A percentile compares a stretch with the other conserved stretches of the same genome.
Conservation (phyloP, 2,797 vertebrate genomes). For the Darevskia nairensis region DNA sequence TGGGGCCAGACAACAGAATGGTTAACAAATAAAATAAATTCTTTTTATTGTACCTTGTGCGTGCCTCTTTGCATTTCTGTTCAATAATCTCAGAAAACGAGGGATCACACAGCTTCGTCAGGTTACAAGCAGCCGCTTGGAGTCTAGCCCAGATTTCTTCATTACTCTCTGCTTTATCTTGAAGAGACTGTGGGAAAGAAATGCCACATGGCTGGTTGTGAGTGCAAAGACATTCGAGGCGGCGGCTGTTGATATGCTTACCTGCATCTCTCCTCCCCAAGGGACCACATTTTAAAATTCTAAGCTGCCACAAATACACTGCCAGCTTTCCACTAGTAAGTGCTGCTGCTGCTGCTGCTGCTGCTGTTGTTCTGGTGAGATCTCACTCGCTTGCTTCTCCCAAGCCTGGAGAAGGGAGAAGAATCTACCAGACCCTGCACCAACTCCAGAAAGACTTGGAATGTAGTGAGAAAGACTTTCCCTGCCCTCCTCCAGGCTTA, state of each 20-base stretch:
- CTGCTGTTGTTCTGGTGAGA: background rate
- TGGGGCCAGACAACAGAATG: background rate
- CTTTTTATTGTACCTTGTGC: constrained; percentile 65
- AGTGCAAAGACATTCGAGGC: background rate
- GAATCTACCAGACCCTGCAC: background rate
- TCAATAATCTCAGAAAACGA: constrained; percentile 72
- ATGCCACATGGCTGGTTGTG: constrained; percentile 13
- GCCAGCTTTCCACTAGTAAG: background rate
- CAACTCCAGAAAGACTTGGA: background rate
- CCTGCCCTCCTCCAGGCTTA: background rate
- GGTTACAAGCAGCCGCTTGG: constrained; percentile 61
- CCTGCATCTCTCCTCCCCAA: background rate
- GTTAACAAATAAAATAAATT: background rate
- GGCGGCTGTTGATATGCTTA: background rate
- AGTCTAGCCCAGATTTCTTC: constrained; percentile 80
- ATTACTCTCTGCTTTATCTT: constrained; percentile 75
- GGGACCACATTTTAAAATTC: background rate
- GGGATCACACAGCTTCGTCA: constrained; percentile 72
- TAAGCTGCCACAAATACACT: background rate
- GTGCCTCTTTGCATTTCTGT: constrained; percentile 67
- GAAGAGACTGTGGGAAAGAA: constrained; percentile 79
- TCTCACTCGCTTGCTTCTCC: no score
- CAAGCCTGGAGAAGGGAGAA: background rate
- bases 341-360: no score
- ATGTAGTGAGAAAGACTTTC: background rate